Conservation (phyloP, 2,797 vertebrate species). For the Sarcophilus harrisii region DNA sequence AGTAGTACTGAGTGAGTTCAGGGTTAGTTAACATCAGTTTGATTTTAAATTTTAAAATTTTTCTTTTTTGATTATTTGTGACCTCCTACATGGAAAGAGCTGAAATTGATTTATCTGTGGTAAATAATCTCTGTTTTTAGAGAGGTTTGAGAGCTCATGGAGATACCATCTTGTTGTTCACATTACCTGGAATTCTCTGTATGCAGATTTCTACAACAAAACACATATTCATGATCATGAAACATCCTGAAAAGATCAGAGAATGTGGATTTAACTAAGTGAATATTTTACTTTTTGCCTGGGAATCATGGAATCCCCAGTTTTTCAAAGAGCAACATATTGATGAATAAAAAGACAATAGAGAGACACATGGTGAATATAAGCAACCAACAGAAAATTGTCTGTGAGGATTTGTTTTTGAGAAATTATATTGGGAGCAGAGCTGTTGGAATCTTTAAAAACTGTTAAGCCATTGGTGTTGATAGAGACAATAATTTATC, state of each 20-base stretch:
- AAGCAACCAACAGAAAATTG: too few relatives aligned
- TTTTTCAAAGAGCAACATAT: background rate
- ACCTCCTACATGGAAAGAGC: background rate
- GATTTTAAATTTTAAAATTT: background rate
- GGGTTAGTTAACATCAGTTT: background rate
- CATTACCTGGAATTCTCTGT: background rate
- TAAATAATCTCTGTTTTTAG: background rate
- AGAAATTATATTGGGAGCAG: too few relatives aligned
- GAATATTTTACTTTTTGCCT: background rate
- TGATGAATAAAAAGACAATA: background rate
- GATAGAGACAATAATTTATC: too few relatives aligned
- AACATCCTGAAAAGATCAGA: background rate
- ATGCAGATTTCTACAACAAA: background rate
- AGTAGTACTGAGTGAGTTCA: background rate
- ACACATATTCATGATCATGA: background rate
- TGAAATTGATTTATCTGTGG: background rate
- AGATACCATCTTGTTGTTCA: background rate
- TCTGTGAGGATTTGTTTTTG: too few relatives aligned
- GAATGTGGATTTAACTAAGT: background rate
- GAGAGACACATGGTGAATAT: too few relatives aligned
- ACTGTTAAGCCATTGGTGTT: too few relatives aligned
- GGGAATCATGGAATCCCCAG: background rate
- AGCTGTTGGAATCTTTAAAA: too few relatives aligned
- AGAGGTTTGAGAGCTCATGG: background rate
- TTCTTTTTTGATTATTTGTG: background rate